Evolutionary conservation across 2,797 vertebrate genomes (phyloP).

Genomic region (Micropoecilia bifurca): DNA sequence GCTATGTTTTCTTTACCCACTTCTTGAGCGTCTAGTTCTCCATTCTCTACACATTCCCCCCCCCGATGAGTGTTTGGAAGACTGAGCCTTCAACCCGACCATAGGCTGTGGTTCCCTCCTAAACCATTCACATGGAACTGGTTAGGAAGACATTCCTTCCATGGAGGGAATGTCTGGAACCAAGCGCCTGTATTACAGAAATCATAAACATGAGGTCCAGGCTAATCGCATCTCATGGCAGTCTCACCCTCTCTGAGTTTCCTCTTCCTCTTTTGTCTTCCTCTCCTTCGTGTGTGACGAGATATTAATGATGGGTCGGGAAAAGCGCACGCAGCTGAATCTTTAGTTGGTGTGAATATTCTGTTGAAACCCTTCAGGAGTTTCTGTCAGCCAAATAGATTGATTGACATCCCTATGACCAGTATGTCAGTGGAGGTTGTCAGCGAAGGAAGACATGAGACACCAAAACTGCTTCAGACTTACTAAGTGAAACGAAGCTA

Average conservation of each 20-base stretch:
- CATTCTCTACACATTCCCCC: conserved; percentile 71
- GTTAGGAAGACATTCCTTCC: conserved; percentile 87
- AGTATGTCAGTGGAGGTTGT: background rate
- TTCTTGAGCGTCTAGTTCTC: conserved; percentile 48
- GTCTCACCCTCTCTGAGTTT: conserved; percentile 75
- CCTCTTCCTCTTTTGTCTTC: conserved; percentile 74
- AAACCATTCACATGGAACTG: conserved; percentile 88
- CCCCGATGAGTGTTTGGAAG: conserved; percentile 74
- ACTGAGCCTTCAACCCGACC: conserved; percentile 73
- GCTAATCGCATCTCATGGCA: conserved; percentile 83
- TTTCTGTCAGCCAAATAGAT: background rate
- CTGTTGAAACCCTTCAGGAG: conserved; percentile 32
- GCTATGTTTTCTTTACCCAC: conserved; percentile 38
- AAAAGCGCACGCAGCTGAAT: conserved; percentile 55
- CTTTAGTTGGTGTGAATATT: conserved; percentile 60
- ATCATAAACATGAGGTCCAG: conserved; percentile 83
- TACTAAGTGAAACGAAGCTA: background rate
- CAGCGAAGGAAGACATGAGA: background rate
- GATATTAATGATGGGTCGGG: conserved; percentile 48
- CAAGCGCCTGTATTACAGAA: conserved; percentile 80
- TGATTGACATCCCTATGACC: too few species aligned
- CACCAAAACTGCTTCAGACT: background rate
- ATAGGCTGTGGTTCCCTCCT: conserved; percentile 76
- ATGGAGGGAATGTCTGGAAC: conserved; percentile 84
- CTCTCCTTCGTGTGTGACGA: conserved; percentile 58